phyloP scores from a whole-genome alignment of 2,888 invertebrate species.

The Cerastis leucographa region DNA sequence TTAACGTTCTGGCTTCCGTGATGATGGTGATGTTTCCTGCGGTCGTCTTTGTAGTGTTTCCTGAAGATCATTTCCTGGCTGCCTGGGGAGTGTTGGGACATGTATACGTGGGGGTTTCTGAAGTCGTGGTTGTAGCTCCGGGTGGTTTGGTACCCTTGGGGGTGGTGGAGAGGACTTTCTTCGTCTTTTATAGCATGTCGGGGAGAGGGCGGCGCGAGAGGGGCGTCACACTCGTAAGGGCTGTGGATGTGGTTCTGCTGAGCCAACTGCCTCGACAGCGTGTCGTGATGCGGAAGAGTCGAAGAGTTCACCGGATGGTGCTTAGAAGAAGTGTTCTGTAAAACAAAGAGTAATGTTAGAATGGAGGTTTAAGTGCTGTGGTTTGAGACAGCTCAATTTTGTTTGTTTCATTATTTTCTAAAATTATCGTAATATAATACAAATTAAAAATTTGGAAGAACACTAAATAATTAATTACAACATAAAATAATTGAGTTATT shows the following conservation, averaged over 20 bases:
- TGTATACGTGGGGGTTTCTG: conserved; percentile 87
- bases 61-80: conserved; percentile 87
- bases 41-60: conserved; percentile 88
- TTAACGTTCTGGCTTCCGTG: conserved; percentile 91
- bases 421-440: neutral
- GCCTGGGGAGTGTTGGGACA: conserved; percentile 88
- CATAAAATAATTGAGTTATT: neutral
- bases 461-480: too few relatives aligned
- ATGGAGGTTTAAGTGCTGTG: conserved; percentile 9
- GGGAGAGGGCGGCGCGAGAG: conserved; percentile 87
- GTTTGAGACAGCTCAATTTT: conserved; percentile 74
- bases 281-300: conserved; percentile 93
- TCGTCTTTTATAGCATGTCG: conserved; percentile 86
- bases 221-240: conserved; percentile 89
- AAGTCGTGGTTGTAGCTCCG: conserved; percentile 88
- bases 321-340: conserved; percentile 96
- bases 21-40: conserved; percentile 87
- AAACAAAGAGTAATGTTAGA: conserved; percentile 63
- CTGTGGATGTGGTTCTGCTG: conserved; percentile 89
- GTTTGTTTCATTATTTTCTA: conserved; percentile 17
- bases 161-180: conserved; percentile 84
- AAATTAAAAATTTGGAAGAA: neutral
- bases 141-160: conserved; percentile 86
- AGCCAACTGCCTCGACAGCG: conserved; percentile 85
- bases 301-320: conserved; percentile 92